Base-by-base conservation (phyloP, 2,113 vertebrate genomes). In the Capreolus pygargus region DNA sequence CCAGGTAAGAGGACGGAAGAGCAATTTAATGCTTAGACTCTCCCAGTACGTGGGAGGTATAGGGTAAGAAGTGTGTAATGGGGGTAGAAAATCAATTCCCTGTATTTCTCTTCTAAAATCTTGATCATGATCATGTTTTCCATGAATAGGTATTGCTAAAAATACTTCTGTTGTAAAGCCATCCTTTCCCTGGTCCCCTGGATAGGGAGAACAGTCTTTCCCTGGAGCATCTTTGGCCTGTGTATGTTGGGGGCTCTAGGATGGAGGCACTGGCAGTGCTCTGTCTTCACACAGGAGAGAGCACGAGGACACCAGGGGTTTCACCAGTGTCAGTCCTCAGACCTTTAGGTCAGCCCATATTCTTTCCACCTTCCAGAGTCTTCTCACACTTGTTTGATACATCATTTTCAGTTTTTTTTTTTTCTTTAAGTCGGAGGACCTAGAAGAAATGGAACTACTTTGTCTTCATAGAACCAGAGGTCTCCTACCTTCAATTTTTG, bases 1-100 rank as follows among this genome's bases (percentile, higher is more conserved):
- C 19, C 14, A 27, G 45, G 36, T 74, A 81, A 55, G 47, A 89
- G 52, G 52, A 39, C 36, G 36, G 36, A 74, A 47, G 30, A 45
- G 47, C 17, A 67, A 12, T 16, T 55, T 28, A 30, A 23, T 52
- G n/a, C 23, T 95, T 67, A 78, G 61, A 2, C 5, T 67, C 13
- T 50, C 9, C 45, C 19, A 64, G 3, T 23, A 3, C 4, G 0
- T 19, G 15, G 57, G 8, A 11, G 1, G 7, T 5, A 55, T 7
- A 8, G 7, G 23, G 27, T 11, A 50, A 58, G 21, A 30, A 23
- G 2, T 45, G 14, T 52, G 21, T 17, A 3, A 17, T 45, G 12
- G 2, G 23, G 15, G 7, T 76, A 6, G 13, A 57, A 95, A 57
- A 57, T 55, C 13, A 61, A 23, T 47, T 74, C 14, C 50, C 45